These are phyloP conservation scores for Cotesia glomerata DNA, from an alignment of 1,140 invertebrate species.

Conservation along the genomic window DNA sequence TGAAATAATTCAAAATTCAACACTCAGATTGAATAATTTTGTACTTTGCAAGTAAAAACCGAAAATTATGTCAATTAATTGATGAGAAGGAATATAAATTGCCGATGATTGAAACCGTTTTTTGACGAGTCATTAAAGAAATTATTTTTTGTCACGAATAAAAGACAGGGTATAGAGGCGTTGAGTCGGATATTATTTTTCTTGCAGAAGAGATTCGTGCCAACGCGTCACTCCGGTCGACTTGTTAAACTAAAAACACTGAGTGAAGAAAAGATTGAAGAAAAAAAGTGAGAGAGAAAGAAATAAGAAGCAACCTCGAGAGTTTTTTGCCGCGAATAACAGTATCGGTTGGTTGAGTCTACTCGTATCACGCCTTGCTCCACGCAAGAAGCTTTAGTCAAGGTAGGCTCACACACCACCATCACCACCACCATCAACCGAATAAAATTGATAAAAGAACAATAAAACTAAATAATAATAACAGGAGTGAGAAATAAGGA, in stretches of 20 bases:
- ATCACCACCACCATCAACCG: neutral
- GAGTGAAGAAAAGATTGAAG: neutral
- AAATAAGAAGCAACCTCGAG: neutral
- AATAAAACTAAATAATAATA: neutral
- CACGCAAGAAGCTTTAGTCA: neutral
- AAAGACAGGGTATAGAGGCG: neutral
- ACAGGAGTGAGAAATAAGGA: neutral
- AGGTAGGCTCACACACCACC: neutral
- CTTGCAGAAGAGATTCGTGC: conserved; percentile 8
- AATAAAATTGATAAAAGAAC: conserved; percentile 1
- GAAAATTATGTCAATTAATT: neutral
- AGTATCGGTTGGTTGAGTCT: conserved; percentile 7
- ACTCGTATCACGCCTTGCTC: neutral
- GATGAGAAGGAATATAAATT: neutral
- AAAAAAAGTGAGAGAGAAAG: conserved; percentile 1
- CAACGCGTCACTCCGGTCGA: neutral
- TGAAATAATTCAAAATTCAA: too few species aligned
- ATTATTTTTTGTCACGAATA: neutral
- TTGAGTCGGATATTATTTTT: conserved; percentile 3
- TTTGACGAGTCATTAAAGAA: neutral
- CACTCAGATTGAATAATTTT: too few species aligned
- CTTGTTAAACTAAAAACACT: neutral
- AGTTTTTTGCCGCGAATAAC: conserved; percentile 12
- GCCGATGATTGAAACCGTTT: neutral
- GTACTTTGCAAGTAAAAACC: neutral